Percentiles rank a stretch among this genome's conserved stretches.
phyloP scores from a whole-genome alignment of 2,797 vertebrate species.

The Scarus forsteni region DNA sequence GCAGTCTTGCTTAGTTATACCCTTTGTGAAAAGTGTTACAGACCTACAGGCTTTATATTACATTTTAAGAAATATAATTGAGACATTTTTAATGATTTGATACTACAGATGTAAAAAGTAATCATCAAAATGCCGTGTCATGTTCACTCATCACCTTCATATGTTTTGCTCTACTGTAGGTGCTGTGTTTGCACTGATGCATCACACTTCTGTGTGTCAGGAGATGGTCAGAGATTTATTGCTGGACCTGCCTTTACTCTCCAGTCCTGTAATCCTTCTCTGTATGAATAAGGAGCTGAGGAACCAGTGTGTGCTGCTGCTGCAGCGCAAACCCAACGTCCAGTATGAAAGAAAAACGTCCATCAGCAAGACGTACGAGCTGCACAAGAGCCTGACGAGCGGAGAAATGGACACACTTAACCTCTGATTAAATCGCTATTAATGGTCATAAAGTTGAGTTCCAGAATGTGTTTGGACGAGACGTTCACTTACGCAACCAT shows the following conservation, averaged over 20 bases:
- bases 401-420: conserved; percentile 8
- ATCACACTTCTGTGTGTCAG: conserved; percentile 68
- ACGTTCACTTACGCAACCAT: no score
- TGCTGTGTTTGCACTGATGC: conserved; percentile 72
- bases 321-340: conserved; percentile 33
- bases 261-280: conserved; percentile 75
- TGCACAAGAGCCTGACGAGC: conserved; percentile 8
- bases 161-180: conserved; percentile 44
- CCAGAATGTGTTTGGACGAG: neutral
- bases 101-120: neutral
- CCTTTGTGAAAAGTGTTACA: no score
- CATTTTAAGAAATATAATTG: neutral
- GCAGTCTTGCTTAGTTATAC: no score
- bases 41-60: no score
- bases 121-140: neutral
- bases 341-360: neutral
- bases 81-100: no score
- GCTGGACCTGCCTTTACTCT: conserved; percentile 75
- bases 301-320: conserved; percentile 60
- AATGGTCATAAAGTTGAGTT: neutral
- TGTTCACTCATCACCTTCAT: neutral
- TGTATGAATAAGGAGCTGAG: conserved; percentile 82
- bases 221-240: conserved; percentile 77
- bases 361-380: conserved; percentile 13
- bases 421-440: conserved; percentile 11